These are phyloP conservation scores for Struthidea cinerea DNA, from an alignment of 2,113 vertebrate genomes.

Conservation along the genomic window DNA sequence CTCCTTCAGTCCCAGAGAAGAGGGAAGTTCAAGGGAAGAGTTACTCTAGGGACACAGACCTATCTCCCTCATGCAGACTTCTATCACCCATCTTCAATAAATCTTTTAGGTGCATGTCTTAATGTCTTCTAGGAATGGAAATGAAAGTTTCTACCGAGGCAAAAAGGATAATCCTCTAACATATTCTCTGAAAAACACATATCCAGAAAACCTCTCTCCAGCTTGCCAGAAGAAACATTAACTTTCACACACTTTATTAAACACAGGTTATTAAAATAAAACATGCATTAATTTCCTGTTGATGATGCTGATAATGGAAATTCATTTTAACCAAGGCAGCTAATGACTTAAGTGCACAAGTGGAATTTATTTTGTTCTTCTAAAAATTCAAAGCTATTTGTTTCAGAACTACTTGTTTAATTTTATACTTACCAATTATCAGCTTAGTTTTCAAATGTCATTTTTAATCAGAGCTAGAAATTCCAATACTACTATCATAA, in stretches of 20 bases:
- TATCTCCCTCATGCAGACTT: neutral
- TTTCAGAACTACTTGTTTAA: neutral
- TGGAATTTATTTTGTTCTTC: neutral
- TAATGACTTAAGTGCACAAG: neutral
- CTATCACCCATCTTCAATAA: neutral
- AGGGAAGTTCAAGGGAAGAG: neutral
- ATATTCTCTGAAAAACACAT: neutral
- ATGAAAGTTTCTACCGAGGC: neutral
- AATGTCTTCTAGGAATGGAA: neutral
- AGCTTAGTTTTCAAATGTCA: neutral
- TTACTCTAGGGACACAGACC: neutral
- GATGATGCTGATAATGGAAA: neutral
- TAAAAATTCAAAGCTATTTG: neutral
- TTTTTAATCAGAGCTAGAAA: neutral
- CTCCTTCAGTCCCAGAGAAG: too few relatives aligned
- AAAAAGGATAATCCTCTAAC: neutral
- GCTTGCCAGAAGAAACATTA: neutral
- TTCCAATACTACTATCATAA: neutral
- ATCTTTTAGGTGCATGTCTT: neutral
- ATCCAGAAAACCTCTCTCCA: neutral
- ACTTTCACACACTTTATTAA: neutral
- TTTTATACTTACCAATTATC: neutral
- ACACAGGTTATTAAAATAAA: neutral
- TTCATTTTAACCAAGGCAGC: neutral
- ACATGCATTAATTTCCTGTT: neutral